These are phyloP conservation scores for Rhizoglyphus robini DNA, from an alignment of 1,140 invertebrate species.

Conservation along the genomic window DNA sequence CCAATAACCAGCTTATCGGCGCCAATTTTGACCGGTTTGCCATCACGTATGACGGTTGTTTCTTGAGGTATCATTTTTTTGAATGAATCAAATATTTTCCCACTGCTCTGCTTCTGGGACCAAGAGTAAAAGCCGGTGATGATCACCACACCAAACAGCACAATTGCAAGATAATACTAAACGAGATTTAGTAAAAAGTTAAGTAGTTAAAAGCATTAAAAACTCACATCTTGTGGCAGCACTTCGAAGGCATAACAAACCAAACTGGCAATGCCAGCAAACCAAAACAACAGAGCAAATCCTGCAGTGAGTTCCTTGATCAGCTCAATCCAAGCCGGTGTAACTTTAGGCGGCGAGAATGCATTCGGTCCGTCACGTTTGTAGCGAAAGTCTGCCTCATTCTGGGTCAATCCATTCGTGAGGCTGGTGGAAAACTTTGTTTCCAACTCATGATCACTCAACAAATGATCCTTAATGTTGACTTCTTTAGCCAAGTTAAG, in stretches of 20 bases:
- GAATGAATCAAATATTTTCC: conserved; percentile 26
- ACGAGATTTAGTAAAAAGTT: no score
- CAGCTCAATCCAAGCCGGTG: background rate
- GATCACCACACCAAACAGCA: conserved; percentile 31
- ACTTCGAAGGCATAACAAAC: background rate
- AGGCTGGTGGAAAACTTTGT: conserved; percentile 14
- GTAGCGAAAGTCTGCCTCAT: conserved; percentile 8
- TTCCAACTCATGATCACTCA: background rate
- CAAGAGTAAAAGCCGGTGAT: conserved; percentile 33
- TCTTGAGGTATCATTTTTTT: conserved; percentile 40
- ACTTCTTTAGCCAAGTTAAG: conserved; percentile 10
- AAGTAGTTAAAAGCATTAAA: conserved; percentile 28
- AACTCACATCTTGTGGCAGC: background rate
- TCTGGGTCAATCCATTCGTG: background rate
- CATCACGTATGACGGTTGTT: conserved; percentile 82
- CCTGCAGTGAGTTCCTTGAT: conserved; percentile 2
- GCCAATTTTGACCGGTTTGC: conserved; percentile 76
- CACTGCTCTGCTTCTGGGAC: conserved; percentile 32
- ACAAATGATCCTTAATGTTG: no score
- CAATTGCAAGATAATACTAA: conserved; percentile 27
- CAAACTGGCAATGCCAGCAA: conserved; percentile 31
- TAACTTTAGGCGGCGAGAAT: conserved; percentile 12
- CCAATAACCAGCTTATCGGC: conserved; percentile 56
- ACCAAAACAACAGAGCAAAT: conserved; percentile 17
- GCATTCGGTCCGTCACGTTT: no score